Evolutionary conservation across 2,113 vertebrate genomes (phyloP).

Genomic region (Bagarius yarrelli): DNA sequence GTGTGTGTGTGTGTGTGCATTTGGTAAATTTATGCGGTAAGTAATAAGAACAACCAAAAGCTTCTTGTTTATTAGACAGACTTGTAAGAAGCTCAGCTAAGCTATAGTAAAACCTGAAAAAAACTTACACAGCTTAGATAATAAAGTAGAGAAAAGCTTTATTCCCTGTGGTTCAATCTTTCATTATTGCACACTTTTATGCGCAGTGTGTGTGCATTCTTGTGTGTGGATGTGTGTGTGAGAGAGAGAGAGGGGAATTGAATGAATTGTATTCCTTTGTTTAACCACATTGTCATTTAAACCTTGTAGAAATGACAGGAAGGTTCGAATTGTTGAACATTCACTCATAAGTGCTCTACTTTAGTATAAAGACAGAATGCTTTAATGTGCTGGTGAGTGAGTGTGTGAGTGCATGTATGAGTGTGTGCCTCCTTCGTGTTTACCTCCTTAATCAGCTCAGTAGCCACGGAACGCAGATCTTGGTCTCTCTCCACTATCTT

Average conservation of each 20-base stretch:
- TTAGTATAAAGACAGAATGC: constrained; percentile 3
- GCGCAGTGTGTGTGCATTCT: neutral
- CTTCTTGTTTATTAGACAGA: constrained; percentile 33
- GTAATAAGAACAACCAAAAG: constrained; percentile 32
- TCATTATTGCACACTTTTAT: constrained; percentile 14
- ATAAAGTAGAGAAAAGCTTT: constrained; percentile 32
- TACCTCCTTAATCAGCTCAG: constrained; percentile 8
- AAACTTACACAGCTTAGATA: constrained; percentile 23
- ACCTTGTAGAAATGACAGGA: neutral
- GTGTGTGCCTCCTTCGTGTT: neutral
- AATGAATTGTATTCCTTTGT: neutral
- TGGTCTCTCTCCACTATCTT: constrained; percentile 31
- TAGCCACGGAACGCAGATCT: constrained; percentile 19
- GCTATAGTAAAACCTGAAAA: constrained; percentile 37
- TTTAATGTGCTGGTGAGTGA: neutral
- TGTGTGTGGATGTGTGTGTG: constrained; percentile 5
- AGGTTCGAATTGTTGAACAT: constrained; percentile 4
- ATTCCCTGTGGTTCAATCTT: constrained; percentile 13
- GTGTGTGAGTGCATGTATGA: neutral
- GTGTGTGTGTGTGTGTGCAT: neutral
- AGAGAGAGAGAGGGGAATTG: too few relatives aligned
- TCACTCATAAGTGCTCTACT: constrained; percentile 9
- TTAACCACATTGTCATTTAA: neutral
- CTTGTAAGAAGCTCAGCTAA: constrained; percentile 35
- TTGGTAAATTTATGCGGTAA: neutral